These are phyloP conservation scores for Lissocephala sabroskyi DNA, from an alignment of 2,888 invertebrate species.

Conservation along the genomic window DNA sequence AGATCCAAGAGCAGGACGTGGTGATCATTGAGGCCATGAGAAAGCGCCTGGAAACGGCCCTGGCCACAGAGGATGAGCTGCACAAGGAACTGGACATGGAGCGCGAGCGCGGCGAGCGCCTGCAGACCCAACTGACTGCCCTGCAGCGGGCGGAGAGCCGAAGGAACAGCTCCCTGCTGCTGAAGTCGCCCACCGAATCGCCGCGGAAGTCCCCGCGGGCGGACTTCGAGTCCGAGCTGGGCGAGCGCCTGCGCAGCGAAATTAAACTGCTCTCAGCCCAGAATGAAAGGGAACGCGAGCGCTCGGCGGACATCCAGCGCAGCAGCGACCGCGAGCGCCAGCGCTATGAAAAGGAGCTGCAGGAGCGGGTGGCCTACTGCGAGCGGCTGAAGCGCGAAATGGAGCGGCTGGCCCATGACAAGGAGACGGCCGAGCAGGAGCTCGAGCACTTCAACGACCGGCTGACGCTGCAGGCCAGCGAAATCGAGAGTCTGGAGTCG, in stretches of 20 bases:
- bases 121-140: conserved; percentile 72
- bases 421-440: conserved; percentile 66
- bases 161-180: conserved; percentile 55
- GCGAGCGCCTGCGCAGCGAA: conserved; percentile 74
- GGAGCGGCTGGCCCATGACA: conserved; percentile 70
- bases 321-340: conserved; percentile 71
- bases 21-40: conserved; percentile 79
- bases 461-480: conserved; percentile 65
- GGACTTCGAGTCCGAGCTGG: conserved; percentile 73
- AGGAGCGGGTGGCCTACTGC: conserved; percentile 70
- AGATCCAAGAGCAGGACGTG: conserved; percentile 78
- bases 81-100: conserved; percentile 76
- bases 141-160: conserved; percentile 69
- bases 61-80: conserved; percentile 78
- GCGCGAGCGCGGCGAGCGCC: conserved; percentile 73
- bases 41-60: conserved; percentile 77
- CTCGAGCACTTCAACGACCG: conserved; percentile 70
- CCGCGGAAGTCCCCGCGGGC: conserved; percentile 67
- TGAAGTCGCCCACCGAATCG: conserved; percentile 70
- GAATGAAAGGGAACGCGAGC: conserved; percentile 74
- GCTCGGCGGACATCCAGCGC: conserved; percentile 73
- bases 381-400: conserved; percentile 71
- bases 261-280: conserved; percentile 74
- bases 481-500: conserved; percentile 74
- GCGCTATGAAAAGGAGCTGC: conserved; percentile 70